phyloP scores from a whole-genome alignment of 2,888 invertebrate species.

The Tridacna gigas region DNA sequence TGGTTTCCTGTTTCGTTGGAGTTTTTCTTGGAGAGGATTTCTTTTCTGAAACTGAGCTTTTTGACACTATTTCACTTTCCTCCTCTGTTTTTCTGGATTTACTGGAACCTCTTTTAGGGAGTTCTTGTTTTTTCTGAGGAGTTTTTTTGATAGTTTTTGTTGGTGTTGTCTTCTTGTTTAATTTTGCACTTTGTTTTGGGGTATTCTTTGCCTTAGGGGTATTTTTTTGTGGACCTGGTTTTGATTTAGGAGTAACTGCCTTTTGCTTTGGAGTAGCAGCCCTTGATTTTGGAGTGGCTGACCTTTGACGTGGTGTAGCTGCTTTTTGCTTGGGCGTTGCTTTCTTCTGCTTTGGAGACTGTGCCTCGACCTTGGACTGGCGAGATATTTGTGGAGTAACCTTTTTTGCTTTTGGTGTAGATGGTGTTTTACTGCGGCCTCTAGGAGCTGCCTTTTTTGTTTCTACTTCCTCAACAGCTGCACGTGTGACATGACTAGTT shows the following conservation, averaged over 20 bases:
- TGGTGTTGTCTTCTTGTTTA: constrained; percentile 16
- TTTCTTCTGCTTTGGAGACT: constrained; percentile 40
- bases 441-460: constrained; percentile 37
- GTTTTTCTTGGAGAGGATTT: constrained; percentile 23
- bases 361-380: constrained; percentile 16
- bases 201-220: constrained; percentile 43
- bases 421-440: constrained; percentile 34
- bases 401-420: constrained; percentile 40
- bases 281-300: constrained; percentile 39
- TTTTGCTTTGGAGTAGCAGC: constrained; percentile 48
- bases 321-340: constrained; percentile 51
- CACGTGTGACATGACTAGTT: constrained; percentile 64
- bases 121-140: constrained; percentile 23
- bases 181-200: constrained; percentile 32
- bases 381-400: constrained; percentile 27
- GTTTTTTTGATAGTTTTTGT: constrained; percentile 30
- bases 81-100: neutral
- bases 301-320: constrained; percentile 50
- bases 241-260: constrained; percentile 30
- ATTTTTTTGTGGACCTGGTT: neutral
- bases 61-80: constrained; percentile 3
- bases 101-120: neutral
- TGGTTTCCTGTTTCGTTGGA: constrained; percentile 41
- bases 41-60: constrained; percentile 18
- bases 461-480: constrained; percentile 67